phyloP scores from a whole-genome alignment of 2,113 vertebrate species.

The Nansenia antarctica region DNA sequence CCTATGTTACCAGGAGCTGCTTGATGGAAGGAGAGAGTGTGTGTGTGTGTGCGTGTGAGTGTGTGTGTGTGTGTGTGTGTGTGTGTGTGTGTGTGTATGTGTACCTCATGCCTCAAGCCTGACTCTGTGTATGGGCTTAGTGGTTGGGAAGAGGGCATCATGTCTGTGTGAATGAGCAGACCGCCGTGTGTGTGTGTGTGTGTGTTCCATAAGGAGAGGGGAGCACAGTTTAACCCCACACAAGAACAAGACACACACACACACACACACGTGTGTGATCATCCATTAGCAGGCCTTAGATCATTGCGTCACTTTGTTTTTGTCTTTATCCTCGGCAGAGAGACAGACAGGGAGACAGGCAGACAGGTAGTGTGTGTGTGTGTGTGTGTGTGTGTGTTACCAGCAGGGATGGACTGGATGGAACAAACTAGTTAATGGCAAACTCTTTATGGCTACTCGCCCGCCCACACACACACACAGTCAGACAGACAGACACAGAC shows the following conservation, averaged over 20 bases:
- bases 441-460: no score
- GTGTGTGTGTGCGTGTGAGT: neutral
- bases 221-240: no score
- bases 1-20: constrained; percentile 33
- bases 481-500: neutral
- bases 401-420: neutral
- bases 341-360: no score
- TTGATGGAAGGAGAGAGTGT: constrained; percentile 18
- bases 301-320: neutral
- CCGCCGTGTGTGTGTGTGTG: neutral
- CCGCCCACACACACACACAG: neutral
- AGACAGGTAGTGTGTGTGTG: constrained; percentile 8
- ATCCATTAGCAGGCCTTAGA: neutral
- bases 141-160: no score
- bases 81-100: neutral
- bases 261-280: no score
- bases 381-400: neutral
- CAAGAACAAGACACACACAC: neutral
- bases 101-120: no score
- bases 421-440: no score
- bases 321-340: neutral
- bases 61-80: constrained; percentile 10
- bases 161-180: neutral
- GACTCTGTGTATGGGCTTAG: no score
- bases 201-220: neutral